phyloP scores from a whole-genome alignment of 1,140 invertebrate species.

The Cyphomyrmex costatus region DNA sequence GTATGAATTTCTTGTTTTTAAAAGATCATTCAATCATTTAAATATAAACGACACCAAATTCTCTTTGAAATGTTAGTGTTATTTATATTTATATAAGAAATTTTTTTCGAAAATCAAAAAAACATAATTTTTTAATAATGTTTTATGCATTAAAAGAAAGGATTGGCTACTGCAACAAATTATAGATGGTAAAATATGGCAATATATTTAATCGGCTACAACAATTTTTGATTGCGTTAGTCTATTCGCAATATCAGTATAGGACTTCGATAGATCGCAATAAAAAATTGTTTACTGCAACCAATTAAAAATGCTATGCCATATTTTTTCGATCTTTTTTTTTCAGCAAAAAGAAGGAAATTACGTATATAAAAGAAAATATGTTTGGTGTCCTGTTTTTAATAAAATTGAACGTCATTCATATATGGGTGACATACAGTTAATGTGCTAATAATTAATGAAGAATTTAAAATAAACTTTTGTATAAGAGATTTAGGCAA shows the following conservation, averaged over 20 bases:
- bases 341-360: not conserved
- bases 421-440: too few species aligned
- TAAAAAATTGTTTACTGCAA: too few species aligned
- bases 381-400: not conserved
- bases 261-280: too few species aligned
- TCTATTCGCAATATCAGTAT: too few species aligned
- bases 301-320: too few species aligned
- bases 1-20: not conserved
- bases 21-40: not conserved
- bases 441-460: not conserved
- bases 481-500: not conserved
- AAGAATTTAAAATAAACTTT: not conserved
- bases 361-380: not conserved
- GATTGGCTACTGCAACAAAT: too few species aligned
- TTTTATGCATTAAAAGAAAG: too few species aligned
- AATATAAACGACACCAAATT: not conserved
- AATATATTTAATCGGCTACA: too few species aligned
- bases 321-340: too few species aligned
- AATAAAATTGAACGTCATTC: not conserved
- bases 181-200: too few species aligned
- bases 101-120: not conserved
- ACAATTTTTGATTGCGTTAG: too few species aligned
- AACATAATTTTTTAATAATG: not conserved
- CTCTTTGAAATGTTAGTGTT: not conserved
- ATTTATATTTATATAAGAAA: too few species aligned